These are phyloP conservation scores for Eristalinus aeneus DNA, from an alignment of 2,888 invertebrate species.

Conservation along the genomic window DNA sequence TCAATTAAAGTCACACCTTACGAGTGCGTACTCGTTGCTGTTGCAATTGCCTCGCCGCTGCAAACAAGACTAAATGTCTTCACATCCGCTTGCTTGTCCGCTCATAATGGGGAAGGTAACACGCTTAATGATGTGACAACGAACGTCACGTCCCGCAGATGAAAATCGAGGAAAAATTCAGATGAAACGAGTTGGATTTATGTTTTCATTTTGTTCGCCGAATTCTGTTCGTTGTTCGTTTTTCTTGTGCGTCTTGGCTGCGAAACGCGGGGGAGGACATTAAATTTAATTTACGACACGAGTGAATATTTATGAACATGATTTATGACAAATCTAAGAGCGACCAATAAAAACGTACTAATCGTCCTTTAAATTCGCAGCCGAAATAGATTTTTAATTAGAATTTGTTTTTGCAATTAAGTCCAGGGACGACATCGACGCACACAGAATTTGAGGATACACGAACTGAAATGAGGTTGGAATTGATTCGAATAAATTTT, in stretches of 20 bases:
- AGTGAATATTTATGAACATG: constrained; percentile 9
- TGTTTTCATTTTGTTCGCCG: background rate
- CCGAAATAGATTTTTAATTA: constrained; percentile 12
- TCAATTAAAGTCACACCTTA: constrained; percentile 10
- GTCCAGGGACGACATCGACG: background rate
- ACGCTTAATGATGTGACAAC: constrained; percentile 39
- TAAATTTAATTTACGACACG: constrained; percentile 20
- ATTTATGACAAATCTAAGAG: constrained; percentile 19
- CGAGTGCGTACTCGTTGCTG: background rate
- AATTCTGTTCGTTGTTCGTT: background rate
- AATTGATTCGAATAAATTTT: background rate
- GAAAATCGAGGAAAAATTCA: constrained; percentile 26
- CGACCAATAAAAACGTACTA: constrained; percentile 12
- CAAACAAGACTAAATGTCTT: background rate
- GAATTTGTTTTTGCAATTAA: background rate
- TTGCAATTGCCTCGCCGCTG: background rate
- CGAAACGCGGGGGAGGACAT: constrained; percentile 13
- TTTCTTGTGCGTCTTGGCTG: background rate
- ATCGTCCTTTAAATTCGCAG: constrained; percentile 12
- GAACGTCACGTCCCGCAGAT: constrained; percentile 41
- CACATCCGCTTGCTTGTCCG: background rate
- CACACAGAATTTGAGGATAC: background rate
- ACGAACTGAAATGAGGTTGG: background rate
- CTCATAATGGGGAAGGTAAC: constrained; percentile 6
- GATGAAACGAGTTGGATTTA: background rate